Evolutionary conservation across 2,797 vertebrate species (phyloP).

Genomic region (Gambelia wislizenii): DNA sequence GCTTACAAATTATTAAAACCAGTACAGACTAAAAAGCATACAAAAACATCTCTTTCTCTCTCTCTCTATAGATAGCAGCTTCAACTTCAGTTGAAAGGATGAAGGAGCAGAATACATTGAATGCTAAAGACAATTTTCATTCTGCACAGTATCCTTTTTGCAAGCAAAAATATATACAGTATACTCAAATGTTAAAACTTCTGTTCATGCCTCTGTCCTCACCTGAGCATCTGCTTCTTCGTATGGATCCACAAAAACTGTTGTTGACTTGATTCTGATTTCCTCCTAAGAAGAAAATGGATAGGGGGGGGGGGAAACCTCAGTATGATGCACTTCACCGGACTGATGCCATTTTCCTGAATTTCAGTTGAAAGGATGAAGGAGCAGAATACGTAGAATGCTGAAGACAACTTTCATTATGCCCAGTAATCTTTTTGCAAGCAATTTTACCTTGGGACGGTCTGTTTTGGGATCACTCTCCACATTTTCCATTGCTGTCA

Average conservation of each 20-base stretch:
- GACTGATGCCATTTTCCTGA: neutral
- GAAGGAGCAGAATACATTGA: accelerated
- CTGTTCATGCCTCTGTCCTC: conserved; percentile 54
- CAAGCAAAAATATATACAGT: no score
- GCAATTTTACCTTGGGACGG: conserved; percentile 87
- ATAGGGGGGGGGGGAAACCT: neutral
- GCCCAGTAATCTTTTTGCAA: neutral
- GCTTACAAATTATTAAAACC: no score
- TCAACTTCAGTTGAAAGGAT: neutral
- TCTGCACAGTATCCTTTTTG: neutral
- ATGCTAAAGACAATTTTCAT: accelerated
- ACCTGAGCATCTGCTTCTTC: conserved; percentile 96
- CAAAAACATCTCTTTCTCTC: no score
- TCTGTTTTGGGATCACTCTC: conserved; percentile 94
- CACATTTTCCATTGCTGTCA: conserved; percentile 97
- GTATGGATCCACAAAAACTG: conserved; percentile 95
- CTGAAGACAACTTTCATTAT: no score
- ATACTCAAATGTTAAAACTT: no score
- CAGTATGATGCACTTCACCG: neutral
- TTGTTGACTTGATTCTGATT: conserved; percentile 85
- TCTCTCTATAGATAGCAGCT: no score
- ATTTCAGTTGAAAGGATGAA: neutral
- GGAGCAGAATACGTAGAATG: accelerated
- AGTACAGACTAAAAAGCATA: no score
- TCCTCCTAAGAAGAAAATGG: conserved; percentile 83